Base-by-base conservation (phyloP, 2,797 vertebrate genomes). In the Xiphophorus birchmanni region DNA sequence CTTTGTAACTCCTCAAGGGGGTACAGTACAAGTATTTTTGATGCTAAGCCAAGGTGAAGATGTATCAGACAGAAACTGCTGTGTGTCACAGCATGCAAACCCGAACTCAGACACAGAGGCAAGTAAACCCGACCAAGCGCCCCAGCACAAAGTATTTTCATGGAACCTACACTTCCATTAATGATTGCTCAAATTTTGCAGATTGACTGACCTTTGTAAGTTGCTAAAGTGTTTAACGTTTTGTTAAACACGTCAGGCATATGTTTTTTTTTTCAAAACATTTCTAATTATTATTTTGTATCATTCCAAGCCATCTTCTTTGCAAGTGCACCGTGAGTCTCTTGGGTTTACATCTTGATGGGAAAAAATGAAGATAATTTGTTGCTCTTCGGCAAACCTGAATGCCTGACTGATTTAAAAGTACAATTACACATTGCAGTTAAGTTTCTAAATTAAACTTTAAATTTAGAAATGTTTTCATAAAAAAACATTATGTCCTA, bases 11-110 rank as follows among this genome's bases (percentile, higher is more conserved):
- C 92, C 89, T 88, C 23, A 65, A 85, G 87, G 92, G 85, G 81
- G 90, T 86, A 90, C 87, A 82, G 91, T 92, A 95, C 93, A 95
- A 95, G 91, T 92, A 88, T 90, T 93, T 94, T 93, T 94, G 93
- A 95, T 93, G 94, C 91, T 84, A 86, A 92, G 90, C 92, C 94
- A 94, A 90, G 92, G 93, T 85, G 89, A 94, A 90, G 92, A 93
- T 85, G 89, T 84, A 90, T 90, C 85, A 85, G 84, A 91, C 88
- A 86, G 82, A 50, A 77, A 80, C 87, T 82, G 63, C 82, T 88
- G 79, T 81, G 87, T 90, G 84, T 87, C 85, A 58, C 52, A 63
- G 78, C 84, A 83, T 45, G 40, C 71, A 65, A 67, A 47, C 77
- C 35, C 45, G 63, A 76, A 44, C 80, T 74, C 74, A 63, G 58